These are phyloP conservation scores for Sinentomon sp. DNA, from an alignment of 2,888 invertebrate species.

Conservation along the genomic window DNA sequence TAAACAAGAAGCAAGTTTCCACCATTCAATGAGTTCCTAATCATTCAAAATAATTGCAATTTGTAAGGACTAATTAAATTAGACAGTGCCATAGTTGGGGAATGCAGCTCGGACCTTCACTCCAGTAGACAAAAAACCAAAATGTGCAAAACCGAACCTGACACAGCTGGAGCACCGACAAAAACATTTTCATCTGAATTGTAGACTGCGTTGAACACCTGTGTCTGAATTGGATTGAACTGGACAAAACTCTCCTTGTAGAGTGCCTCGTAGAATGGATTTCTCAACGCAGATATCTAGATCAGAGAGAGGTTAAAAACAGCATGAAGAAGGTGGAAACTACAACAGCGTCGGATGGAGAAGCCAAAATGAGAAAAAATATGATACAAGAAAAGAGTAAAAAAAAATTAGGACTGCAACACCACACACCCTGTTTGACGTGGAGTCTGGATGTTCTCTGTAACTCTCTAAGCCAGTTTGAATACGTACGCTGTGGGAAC, in stretches of 20 bases:
- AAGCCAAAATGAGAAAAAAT: neutral
- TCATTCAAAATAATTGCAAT: too few species aligned
- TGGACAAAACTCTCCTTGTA: constrained; percentile 65
- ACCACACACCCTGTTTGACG: neutral
- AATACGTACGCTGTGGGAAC: neutral
- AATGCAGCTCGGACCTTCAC: too few species aligned
- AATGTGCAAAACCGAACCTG: too few species aligned
- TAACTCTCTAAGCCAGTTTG: neutral
- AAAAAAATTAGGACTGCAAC: neutral
- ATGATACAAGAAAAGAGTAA: neutral
- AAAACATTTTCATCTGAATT: constrained; percentile 96
- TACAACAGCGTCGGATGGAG: neutral
- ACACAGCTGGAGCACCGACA: constrained; percentile 73
- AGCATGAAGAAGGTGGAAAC: too few species aligned
- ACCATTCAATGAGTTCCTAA: too few species aligned
- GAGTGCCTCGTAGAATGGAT: constrained; percentile 53
- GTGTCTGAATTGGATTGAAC: constrained; percentile 95
- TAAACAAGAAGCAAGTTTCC: too few species aligned
- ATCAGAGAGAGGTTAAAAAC: constrained; percentile 2
- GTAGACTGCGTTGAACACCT: constrained; percentile 93
- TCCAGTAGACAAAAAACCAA: too few species aligned
- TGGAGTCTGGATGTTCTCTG: too few species aligned
- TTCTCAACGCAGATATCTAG: constrained; percentile 55
- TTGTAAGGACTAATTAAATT: too few species aligned
- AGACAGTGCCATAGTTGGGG: too few species aligned